Percentiles rank a stretch among this genome's conserved stretches.
These are phyloP conservation scores for Eucidaris tribuloides DNA, from an alignment of 35 echinoderm and acorn worm species.

Conservation along the genomic window DNA sequence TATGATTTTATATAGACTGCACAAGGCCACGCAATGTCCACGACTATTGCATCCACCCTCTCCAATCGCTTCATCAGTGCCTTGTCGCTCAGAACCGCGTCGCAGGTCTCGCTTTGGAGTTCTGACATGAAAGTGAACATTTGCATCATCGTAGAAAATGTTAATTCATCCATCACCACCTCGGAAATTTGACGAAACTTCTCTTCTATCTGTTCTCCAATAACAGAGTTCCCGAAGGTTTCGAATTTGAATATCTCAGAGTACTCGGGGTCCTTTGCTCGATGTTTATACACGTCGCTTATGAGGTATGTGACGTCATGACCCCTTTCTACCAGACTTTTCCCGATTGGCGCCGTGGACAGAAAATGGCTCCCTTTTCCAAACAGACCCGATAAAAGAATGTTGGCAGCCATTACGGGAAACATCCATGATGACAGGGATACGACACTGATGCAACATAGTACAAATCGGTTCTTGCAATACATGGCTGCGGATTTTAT, in stretches of 20 bases:
- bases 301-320: slow-evolving; percentile 13
- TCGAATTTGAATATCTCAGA: neutral
- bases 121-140: no score
- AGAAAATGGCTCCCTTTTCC: slow-evolving; percentile 17
- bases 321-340: neutral
- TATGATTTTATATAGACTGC: neutral
- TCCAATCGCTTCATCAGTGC: slow-evolving; percentile 12
- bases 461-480: no score
- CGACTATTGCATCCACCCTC: neutral
- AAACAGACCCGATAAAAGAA: neutral
- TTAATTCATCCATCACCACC: no score
- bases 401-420: no score
- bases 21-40: neutral
- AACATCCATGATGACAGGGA: no score
- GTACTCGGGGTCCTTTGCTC: neutral
- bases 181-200: no score
- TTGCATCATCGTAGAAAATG: no score
- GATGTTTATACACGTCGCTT: neutral
- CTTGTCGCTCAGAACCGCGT: neutral
- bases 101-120: neutral
- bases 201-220: no score
- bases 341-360: neutral
- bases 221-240: neutral
- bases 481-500: no score
- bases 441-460: no score